A percentile compares a stretch with the other conserved stretches of the same genome.
phyloP scores from a whole-genome alignment of 2,888 invertebrate genomes.

The Drosophila barbarae region DNA sequence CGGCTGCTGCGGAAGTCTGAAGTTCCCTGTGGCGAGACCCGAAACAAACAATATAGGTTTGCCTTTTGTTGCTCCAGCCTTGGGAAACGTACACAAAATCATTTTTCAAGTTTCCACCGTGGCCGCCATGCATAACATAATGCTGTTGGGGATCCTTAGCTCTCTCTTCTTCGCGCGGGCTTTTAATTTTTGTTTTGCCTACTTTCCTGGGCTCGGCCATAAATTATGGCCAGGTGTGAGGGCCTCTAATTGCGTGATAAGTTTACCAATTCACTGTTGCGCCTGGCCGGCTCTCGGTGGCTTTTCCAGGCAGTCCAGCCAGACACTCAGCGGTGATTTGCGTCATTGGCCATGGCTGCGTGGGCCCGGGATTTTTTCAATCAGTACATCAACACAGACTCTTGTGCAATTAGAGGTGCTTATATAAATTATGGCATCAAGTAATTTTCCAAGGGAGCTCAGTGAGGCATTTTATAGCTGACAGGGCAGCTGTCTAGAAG shows the following conservation, averaged over 20 bases:
- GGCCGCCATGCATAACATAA: constrained; percentile 33
- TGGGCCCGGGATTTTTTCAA: constrained; percentile 26
- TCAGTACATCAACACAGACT: constrained; percentile 8
- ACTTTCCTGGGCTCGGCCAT: constrained; percentile 53
- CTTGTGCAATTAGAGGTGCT: background rate
- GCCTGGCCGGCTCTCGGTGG: background rate
- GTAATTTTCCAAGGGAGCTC: background rate
- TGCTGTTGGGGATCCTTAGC: constrained; percentile 14
- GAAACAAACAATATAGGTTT: constrained; percentile 11
- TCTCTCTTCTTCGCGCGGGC: constrained; percentile 22
- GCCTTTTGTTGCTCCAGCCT: constrained; percentile 12
- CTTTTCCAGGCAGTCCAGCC: constrained; percentile 17
- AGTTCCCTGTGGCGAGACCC: constrained; percentile 43
- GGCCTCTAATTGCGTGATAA: constrained; percentile 72
- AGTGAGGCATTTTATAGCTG: background rate
- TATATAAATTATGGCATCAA: background rate
- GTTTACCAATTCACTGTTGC: constrained; percentile 63
- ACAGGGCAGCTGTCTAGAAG: background rate
- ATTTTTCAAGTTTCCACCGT: constrained; percentile 30
- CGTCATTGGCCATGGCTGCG: constrained; percentile 42
- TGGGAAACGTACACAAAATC: constrained; percentile 26
- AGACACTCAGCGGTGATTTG: constrained; percentile 46
- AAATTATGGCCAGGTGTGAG: constrained; percentile 67
- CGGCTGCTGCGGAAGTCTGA: constrained; percentile 53
- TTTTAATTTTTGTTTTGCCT: constrained; percentile 63